Evolutionary conservation across 2,888 invertebrate species (phyloP).

Genomic region (Eulithis prunata): DNA sequence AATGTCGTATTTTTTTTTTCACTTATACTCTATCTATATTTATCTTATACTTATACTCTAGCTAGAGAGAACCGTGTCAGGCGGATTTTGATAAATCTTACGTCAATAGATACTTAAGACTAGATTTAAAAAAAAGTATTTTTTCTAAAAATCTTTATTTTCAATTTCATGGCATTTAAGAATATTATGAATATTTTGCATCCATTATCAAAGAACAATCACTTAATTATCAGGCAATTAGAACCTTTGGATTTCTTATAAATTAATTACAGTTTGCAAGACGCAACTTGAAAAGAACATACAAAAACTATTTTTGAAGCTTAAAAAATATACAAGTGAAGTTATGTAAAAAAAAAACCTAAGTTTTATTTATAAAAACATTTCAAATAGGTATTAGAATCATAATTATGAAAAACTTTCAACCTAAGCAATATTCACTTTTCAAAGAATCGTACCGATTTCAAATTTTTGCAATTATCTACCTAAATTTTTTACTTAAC

Average conservation of each 20-base stretch:
- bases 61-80: too few relatives aligned
- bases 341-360: background rate
- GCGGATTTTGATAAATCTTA: too few relatives aligned
- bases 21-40: too few relatives aligned
- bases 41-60: too few relatives aligned
- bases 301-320: background rate
- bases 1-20: background rate
- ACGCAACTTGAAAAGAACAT: background rate
- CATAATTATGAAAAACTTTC: background rate
- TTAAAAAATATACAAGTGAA: background rate
- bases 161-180: slow-evolving; percentile 15
- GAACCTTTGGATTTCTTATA: slow-evolving; percentile 22
- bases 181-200: slow-evolving; percentile 16
- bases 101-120: too few relatives aligned
- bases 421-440: too few relatives aligned
- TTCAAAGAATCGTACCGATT: too few relatives aligned
- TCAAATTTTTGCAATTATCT: too few relatives aligned
- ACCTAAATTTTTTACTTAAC: background rate
- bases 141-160: slow-evolving; percentile 26
- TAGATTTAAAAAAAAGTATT: background rate
- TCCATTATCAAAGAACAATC: slow-evolving; percentile 8
- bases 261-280: background rate
- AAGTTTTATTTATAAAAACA: background rate
- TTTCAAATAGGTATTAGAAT: background rate
- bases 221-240: slow-evolving; percentile 16